Percentiles rank a stretch among this genome's conserved stretches.
These are phyloP conservation scores for Callocephalon fimbriatum DNA, from an alignment of 2,113 vertebrate genomes.

Conservation along the genomic window DNA sequence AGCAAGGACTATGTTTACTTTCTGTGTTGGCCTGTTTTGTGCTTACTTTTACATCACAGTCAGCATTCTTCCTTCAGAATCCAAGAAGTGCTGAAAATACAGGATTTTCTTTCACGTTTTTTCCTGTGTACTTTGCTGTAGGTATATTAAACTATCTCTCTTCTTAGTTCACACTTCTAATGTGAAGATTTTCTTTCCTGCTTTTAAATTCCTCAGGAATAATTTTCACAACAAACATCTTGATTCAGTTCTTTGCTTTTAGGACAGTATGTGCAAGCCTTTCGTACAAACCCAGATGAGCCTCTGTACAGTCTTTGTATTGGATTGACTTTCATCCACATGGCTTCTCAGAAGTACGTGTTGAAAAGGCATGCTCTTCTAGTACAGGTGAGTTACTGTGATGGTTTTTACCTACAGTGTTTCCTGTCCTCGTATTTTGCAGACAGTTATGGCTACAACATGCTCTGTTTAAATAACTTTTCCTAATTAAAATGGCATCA, in stretches of 20 bases:
- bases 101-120: neutral
- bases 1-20: neutral
- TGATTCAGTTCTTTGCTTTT: neutral
- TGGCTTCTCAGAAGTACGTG: slow-evolving; percentile 97
- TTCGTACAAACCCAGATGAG: slow-evolving; percentile 82
- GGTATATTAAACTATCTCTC: neutral
- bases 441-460: neutral
- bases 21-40: neutral
- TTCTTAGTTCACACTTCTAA: neutral
- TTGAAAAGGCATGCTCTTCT: slow-evolving; percentile 90
- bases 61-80: neutral
- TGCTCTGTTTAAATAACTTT: neutral
- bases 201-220: neutral
- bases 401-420: neutral
- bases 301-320: slow-evolving; percentile 91
- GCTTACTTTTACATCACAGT: neutral
- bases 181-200: neutral
- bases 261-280: slow-evolving; percentile 97
- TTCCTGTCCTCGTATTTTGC: neutral
- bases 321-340: slow-evolving; percentile 95
- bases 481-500: neutral
- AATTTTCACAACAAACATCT: neutral
- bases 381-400: slow-evolving; percentile 84
- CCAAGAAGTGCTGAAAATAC: neutral
- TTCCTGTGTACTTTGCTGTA: neutral